Evolutionary conservation across 1,140 invertebrate species (phyloP), one percentile per base, ranked within the genome.

Genomic region (Copidosoma floridanum): DNA sequence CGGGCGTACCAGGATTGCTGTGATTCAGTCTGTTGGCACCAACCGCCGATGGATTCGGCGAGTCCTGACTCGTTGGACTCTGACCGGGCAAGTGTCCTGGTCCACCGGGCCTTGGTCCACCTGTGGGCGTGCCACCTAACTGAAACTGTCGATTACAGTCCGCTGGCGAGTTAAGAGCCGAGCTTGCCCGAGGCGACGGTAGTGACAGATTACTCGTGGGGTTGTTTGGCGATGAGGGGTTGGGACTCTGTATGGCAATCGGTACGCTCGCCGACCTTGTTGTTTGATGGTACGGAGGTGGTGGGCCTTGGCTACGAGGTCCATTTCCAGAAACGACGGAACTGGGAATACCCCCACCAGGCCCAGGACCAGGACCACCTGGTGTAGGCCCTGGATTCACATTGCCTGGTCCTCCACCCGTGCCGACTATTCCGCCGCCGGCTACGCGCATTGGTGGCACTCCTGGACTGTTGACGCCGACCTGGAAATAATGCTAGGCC

Each of bases 231-330:
- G 87, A 89, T 27, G 85, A 84, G 1, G 86, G 87, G 79, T 85
- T 89, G 35, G 87, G 86, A 65, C 86, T 88, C 69, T 88, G 86
- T 61, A 87, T 83, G 10, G 87, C 89, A 70, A 92, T 91, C 65
- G 91, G 91, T 48, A 93, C 91, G 66, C 90, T 92, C 16, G 91
- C 90, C 41, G 90, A 92, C 68, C 91, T 81, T 64, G 90, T 89
- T 43, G 87, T 88, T 71, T 89, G 88, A 74, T 90, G 89, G 79
- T 92, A 92, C 12, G 93, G 88, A 5, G 93, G 93, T 2, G 93
- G 93, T 6, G 93, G 91, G 8, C 92, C 92, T 79, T 93, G 92
- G 61, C 85, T 85, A 43, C 85, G 83, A 10, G 84, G 84, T 24
- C 74, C 78, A 8, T 72, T 67, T 58, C 76, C 75, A 32, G 79